Conservation (phyloP, 2,888 invertebrate genomes). For the Agriotes lineatus region DNA sequence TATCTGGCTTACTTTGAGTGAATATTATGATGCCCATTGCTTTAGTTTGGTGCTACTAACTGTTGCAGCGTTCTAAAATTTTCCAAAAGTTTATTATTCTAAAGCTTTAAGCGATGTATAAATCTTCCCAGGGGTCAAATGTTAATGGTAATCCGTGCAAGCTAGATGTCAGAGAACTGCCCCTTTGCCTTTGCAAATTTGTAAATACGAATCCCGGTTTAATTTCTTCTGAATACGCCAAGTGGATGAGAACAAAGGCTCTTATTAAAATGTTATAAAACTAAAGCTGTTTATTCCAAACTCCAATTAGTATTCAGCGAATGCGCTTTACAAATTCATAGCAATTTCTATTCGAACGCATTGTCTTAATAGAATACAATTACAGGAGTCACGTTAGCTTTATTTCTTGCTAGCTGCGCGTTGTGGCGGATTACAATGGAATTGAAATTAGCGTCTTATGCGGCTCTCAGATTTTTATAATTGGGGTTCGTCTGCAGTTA, state of each 20-base stretch:
- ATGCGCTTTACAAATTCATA: constrained; percentile 10
- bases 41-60: too few species aligned
- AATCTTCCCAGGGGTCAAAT: too few species aligned
- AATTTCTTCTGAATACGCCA: background rate
- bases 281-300: constrained; percentile 11
- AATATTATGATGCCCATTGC: too few species aligned
- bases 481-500: background rate
- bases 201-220: background rate
- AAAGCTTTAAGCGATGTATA: too few species aligned
- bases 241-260: background rate
- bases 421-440: background rate
- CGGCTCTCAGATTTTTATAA: background rate
- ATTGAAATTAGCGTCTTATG: background rate
- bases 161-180: too few species aligned
- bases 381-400: constrained; percentile 5
- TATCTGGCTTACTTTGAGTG: too few species aligned
- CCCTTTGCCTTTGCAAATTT: too few species aligned
- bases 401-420: constrained; percentile 5
- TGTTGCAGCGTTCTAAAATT: too few species aligned
- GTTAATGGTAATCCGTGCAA: too few species aligned
- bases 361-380: constrained; percentile 19
- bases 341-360: constrained; percentile 15
- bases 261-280: constrained; percentile 9
- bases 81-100: too few species aligned
- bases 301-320: constrained; percentile 13